phyloP scores from a whole-genome alignment of 1,140 invertebrate species.

The Eufriesea mexicana region DNA sequence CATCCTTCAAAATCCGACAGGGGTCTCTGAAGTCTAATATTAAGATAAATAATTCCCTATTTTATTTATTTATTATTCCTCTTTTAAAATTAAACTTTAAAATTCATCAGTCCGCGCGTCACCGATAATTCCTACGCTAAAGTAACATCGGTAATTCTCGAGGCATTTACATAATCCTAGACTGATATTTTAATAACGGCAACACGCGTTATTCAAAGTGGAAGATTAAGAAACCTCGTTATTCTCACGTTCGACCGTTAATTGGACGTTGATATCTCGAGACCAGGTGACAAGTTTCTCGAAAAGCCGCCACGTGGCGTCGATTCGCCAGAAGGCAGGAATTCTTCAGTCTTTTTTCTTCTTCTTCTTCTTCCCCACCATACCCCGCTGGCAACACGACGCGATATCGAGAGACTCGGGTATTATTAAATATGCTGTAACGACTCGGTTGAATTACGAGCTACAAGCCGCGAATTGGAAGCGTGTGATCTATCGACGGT shows the following conservation, averaged over 20 bases:
- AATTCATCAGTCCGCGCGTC: too few species aligned
- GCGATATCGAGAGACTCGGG: neutral
- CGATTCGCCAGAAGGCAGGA: neutral
- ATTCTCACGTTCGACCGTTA: neutral
- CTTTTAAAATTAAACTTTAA: too few species aligned
- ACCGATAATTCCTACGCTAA: too few species aligned
- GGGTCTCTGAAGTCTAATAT: too few species aligned
- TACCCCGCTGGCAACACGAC: neutral
- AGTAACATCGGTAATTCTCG: too few species aligned
- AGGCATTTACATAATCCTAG: too few species aligned
- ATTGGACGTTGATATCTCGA: neutral
- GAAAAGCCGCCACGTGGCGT: slow-evolving; percentile 1
- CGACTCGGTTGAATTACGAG: slow-evolving; percentile 42
- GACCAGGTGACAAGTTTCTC: slow-evolving; percentile 25
- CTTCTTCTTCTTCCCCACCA: neutral
- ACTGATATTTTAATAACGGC: too few species aligned
- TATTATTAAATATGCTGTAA: slow-evolving; percentile 52
- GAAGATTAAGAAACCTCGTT: neutral
- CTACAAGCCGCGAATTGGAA: slow-evolving; percentile 52
- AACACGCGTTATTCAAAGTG: neutral
- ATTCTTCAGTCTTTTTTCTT: neutral
- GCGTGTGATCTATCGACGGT: slow-evolving; percentile 52
- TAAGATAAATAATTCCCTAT: too few species aligned
- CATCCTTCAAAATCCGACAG: too few species aligned
- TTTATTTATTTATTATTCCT: too few species aligned